Evolutionary conservation across 2,888 invertebrate genomes (phyloP).

Genomic region (Mimachlamys varia): DNA sequence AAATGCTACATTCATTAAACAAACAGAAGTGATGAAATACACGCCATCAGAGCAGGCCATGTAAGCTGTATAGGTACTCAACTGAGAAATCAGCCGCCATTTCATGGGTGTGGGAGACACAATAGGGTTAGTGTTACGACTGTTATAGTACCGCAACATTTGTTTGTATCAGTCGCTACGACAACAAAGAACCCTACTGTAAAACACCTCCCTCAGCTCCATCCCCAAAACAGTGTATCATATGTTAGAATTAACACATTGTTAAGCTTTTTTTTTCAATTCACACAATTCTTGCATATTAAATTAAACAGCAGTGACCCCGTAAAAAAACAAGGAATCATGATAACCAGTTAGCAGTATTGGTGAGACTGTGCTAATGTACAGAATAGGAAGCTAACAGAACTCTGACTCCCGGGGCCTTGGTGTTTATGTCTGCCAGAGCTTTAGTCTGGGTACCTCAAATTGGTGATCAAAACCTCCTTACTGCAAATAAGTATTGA

Average conservation of each 20-base stretch:
- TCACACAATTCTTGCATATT: too few relatives aligned
- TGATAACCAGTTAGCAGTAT: too few relatives aligned
- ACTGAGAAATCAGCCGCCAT: neutral
- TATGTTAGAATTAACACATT: too few relatives aligned
- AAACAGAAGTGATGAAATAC: neutral
- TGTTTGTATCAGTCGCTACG: too few relatives aligned
- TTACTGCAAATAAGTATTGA: conserved; percentile 16
- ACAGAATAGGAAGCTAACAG: neutral
- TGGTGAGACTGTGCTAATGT: neutral
- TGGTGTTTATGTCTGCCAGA: neutral
- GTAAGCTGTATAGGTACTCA: neutral
- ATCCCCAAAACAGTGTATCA: too few relatives aligned
- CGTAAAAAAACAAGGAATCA: too few relatives aligned
- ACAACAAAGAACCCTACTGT: too few relatives aligned
- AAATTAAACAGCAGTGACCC: too few relatives aligned
- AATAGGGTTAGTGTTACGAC: neutral
- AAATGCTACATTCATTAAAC: neutral
- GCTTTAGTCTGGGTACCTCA: neutral
- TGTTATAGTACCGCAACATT: neutral
- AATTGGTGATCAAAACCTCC: conserved; percentile 21
- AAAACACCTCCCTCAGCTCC: too few relatives aligned
- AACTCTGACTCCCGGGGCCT: neutral
- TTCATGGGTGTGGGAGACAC: neutral
- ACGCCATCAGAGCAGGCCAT: neutral
- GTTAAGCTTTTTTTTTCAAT: too few relatives aligned